A percentile compares a stretch with the other conserved stretches of the same genome.
phyloP scores from a whole-genome alignment of 2,797 vertebrate species.

The Botia kubotai region DNA sequence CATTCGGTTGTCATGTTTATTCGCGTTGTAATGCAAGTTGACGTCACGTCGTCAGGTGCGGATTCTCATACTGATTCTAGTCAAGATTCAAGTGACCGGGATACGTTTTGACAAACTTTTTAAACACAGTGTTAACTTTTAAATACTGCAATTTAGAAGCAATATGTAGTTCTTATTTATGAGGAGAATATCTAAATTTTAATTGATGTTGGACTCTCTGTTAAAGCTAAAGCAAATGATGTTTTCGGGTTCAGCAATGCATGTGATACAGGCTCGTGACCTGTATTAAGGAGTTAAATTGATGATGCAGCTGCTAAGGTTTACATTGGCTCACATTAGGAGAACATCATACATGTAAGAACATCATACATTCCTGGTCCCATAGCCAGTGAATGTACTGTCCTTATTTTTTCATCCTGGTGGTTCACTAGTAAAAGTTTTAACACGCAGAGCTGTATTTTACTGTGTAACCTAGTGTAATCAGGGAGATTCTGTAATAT shows the following conservation, averaged over 20 bases:
- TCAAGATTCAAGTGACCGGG: background rate
- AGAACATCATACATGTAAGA: constrained; percentile 13
- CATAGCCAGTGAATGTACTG: background rate
- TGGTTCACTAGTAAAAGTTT: background rate
- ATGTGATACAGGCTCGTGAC: constrained; percentile 76
- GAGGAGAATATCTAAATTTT: background rate
- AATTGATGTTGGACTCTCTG: background rate
- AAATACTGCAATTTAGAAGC: background rate
- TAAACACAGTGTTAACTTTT: background rate
- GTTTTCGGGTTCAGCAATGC: constrained; percentile 53
- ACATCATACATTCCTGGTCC: constrained; percentile 16
- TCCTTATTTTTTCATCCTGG: background rate
- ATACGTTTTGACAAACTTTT: background rate
- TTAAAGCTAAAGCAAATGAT: background rate
- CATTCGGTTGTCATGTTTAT: background rate
- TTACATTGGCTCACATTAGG: constrained; percentile 12
- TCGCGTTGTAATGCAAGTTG: background rate
- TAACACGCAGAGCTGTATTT: background rate
- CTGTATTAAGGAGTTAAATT: constrained; percentile 76
- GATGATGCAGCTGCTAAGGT: constrained; percentile 57
- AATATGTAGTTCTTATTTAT: background rate
- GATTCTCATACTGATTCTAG: background rate
- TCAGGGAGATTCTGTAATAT: too few relatives aligned
- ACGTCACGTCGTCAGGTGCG: background rate
- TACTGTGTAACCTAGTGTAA: too few relatives aligned